Evolutionary conservation across 2,888 invertebrate species (phyloP).

Genomic region (Morpho helenor): DNA sequence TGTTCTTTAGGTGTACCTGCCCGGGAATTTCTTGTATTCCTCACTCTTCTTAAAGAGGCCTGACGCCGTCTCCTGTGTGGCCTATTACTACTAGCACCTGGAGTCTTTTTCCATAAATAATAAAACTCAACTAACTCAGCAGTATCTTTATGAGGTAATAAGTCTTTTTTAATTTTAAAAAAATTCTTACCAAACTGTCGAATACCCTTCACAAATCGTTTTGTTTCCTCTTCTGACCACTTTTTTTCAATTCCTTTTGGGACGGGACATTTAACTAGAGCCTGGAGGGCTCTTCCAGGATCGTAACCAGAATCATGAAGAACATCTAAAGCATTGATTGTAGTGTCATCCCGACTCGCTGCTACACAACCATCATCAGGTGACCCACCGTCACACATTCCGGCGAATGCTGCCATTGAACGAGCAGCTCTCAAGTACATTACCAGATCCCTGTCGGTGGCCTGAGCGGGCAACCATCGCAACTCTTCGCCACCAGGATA

Average conservation of each 20-base stretch:
- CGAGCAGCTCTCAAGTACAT: slow-evolving; percentile 98
- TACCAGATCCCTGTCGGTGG: slow-evolving; percentile 95
- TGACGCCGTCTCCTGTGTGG: slow-evolving; percentile 94
- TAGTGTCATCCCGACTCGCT: slow-evolving; percentile 97
- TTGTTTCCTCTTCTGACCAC: slow-evolving; percentile 98
- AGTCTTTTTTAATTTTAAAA: slow-evolving; percentile 97
- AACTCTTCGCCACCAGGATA: slow-evolving; percentile 88
- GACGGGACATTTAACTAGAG: slow-evolving; percentile 97
- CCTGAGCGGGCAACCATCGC: slow-evolving; percentile 96
- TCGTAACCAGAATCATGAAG: slow-evolving; percentile 98
- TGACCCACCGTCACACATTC: slow-evolving; percentile 99
- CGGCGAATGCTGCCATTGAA: slow-evolving; percentile 99
- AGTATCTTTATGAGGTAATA: slow-evolving; percentile 97
- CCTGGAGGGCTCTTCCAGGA: slow-evolving; percentile 96
- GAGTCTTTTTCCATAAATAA: slow-evolving; percentile 99
- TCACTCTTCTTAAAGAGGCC: slow-evolving; percentile 91
- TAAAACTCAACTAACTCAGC: slow-evolving; percentile 99
- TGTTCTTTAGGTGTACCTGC: slow-evolving; percentile 88
- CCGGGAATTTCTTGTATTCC: slow-evolving; percentile 92
- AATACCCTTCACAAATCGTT: slow-evolving; percentile 98
- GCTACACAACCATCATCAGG: slow-evolving; percentile 98
- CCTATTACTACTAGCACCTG: slow-evolving; percentile 97
- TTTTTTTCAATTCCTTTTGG: slow-evolving; percentile 98
- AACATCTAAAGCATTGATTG: slow-evolving; percentile 97
- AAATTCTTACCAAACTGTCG: slow-evolving; percentile 99